Conservation (phyloP, 2,888 invertebrate genomes). For the Caenorhabditis panamensis region DNA sequence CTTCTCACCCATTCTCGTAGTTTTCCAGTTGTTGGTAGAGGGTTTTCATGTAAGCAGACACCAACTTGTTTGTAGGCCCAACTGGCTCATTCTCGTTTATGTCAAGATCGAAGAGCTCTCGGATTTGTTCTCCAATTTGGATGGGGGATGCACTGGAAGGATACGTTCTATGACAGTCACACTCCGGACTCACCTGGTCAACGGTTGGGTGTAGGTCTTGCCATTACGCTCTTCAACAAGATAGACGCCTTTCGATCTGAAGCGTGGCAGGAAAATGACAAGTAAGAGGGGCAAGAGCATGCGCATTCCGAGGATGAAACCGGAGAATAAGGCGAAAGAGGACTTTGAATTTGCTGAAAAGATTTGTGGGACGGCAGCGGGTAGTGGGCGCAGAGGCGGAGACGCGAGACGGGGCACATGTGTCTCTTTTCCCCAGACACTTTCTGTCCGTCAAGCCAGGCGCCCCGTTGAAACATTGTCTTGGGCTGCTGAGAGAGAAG, state of each 20-base stretch:
- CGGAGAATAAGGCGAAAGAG: constrained; percentile 15
- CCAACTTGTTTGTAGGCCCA: constrained; percentile 12
- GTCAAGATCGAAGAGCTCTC: constrained; percentile 49
- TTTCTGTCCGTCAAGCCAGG: constrained; percentile 49
- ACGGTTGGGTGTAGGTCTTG: constrained; percentile 54
- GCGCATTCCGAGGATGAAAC: constrained; percentile 28
- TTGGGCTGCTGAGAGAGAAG: constrained; percentile 6
- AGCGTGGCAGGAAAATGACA: not conserved
- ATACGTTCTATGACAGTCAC: not conserved
- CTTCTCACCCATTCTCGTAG: constrained; percentile 41
- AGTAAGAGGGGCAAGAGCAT: constrained; percentile 13
- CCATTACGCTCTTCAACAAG: constrained; percentile 55
- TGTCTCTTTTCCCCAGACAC: constrained; percentile 59
- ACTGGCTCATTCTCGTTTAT: constrained; percentile 27
- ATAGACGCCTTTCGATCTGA: constrained; percentile 46
- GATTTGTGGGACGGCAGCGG: constrained; percentile 33
- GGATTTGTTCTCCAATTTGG: constrained; percentile 50
- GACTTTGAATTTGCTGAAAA: constrained; percentile 61
- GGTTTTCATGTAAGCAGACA: constrained; percentile 46
- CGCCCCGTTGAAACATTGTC: constrained; percentile 30
- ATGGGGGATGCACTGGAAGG: constrained; percentile 13
- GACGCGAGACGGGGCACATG: constrained; percentile 36
- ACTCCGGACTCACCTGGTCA: constrained; percentile 34
- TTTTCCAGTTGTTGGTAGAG: constrained; percentile 53
- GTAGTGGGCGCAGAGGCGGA: constrained; percentile 10